Conservation (phyloP, 2,797 vertebrate species). For the Ctenochaetus hawaiiensis region DNA sequence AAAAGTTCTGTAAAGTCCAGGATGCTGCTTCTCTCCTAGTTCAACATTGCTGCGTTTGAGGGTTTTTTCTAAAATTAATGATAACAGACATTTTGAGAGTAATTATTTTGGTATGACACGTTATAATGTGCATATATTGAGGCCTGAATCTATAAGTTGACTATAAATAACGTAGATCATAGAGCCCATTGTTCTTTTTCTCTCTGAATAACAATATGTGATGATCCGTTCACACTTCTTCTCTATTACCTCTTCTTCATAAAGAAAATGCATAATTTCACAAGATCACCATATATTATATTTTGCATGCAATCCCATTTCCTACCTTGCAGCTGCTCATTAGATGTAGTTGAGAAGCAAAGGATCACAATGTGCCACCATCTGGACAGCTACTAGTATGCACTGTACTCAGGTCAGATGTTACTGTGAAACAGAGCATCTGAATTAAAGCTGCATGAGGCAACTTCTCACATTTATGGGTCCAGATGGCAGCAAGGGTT, state of each 20-base stretch:
- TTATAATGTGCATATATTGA: not conserved
- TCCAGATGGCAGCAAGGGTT: conserved; percentile 12
- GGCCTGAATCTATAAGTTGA: not conserved
- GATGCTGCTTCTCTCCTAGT: no score
- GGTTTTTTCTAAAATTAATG: no score
- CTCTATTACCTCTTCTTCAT: not conserved
- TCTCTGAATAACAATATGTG: not conserved
- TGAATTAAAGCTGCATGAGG: conserved; percentile 27
- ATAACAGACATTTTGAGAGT: no score
- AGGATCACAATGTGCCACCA: conserved; percentile 30
- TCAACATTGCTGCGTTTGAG: no score
- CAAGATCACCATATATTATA: not conserved
- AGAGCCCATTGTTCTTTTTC: not conserved
- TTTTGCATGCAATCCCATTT: not conserved
- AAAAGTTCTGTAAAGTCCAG: no score
- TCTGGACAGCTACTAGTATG: conserved; percentile 29
- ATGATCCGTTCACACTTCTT: not conserved
- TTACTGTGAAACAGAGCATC: conserved; percentile 8
- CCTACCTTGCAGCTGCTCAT: conserved; percentile 26
- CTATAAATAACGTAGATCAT: not conserved
- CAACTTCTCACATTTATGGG: conserved; percentile 4
- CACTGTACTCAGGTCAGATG: conserved; percentile 31
- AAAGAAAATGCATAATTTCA: not conserved
- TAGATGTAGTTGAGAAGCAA: conserved; percentile 9
- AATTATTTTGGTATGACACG: no score